Percentiles rank a stretch among this genome's conserved stretches.
Conservation (phyloP, 2,113 vertebrate genomes). For the Apeltes quadracus region DNA sequence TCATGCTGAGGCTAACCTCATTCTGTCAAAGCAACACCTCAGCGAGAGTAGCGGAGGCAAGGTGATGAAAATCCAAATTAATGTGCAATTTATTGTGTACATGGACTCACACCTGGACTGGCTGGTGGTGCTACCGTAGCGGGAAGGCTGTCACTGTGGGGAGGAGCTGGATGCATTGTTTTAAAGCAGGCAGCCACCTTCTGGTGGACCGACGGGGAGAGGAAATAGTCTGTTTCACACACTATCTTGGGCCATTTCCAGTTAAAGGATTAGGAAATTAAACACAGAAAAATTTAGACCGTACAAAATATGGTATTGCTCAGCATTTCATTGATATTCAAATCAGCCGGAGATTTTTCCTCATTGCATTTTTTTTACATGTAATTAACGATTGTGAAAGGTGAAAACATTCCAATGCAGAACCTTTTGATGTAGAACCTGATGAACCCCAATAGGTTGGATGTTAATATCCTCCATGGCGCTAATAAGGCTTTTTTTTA, state of each 20-base stretch:
- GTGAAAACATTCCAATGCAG: constrained; percentile 54
- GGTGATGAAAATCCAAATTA: constrained; percentile 67
- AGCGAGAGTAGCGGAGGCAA: constrained; percentile 36
- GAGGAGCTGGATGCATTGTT: constrained; percentile 20
- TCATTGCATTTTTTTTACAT: constrained; percentile 32
- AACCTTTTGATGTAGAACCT: no score
- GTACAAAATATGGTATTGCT: constrained; percentile 17
- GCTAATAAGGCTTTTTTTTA: constrained; percentile 47
- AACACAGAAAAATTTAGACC: constrained; percentile 8
- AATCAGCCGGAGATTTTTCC: constrained; percentile 38
- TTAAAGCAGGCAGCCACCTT: constrained; percentile 30
- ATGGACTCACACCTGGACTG: constrained; percentile 74
- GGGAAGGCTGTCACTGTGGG: constrained; percentile 16
- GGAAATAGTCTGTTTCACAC: constrained; percentile 52
- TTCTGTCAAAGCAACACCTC: constrained; percentile 53
- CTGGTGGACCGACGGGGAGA: constrained; percentile 4
- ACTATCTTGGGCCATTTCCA: constrained; percentile 41
- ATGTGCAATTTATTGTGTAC: constrained; percentile 70
- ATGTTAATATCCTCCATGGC: constrained; percentile 54
- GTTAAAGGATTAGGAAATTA: constrained; percentile 32
- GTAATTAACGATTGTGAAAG: constrained; percentile 60
- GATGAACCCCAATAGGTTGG: constrained; percentile 47
- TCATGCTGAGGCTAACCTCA: constrained; percentile 50
- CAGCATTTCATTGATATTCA: constrained; percentile 28
- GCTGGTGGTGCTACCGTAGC: constrained; percentile 36